Conservation (phyloP, 2,113 vertebrate species). For the Podarcis cretensis region DNA sequence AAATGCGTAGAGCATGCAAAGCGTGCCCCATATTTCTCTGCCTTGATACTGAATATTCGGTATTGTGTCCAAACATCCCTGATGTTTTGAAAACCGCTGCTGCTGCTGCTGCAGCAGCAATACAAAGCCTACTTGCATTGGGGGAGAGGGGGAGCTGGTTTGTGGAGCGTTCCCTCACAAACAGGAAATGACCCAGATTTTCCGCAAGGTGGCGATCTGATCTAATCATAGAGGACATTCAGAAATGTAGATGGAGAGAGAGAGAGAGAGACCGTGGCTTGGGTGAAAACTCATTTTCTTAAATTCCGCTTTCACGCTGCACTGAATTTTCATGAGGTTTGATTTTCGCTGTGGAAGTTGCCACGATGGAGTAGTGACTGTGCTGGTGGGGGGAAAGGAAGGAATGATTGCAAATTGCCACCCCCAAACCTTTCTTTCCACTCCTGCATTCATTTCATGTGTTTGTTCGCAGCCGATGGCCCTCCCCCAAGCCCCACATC, state of each 20-base stretch:
- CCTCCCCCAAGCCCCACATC: background rate
- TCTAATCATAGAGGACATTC: background rate
- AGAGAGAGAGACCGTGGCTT: background rate
- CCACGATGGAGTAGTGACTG: background rate
- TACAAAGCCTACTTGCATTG: background rate
- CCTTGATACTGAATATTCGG: background rate
- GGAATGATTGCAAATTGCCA: background rate
- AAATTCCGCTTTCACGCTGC: background rate
- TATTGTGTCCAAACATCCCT: background rate
- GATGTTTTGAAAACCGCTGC: background rate
- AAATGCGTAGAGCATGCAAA: background rate
- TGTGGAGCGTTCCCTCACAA: constrained; percentile 24
- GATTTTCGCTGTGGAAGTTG: background rate
- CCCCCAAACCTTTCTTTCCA: too few relatives aligned
- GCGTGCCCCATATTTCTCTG: background rate
- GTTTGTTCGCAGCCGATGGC: background rate
- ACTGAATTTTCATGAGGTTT: background rate
- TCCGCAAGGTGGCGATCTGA: constrained; percentile 67
- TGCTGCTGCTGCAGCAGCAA: background rate
- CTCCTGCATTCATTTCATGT: background rate
- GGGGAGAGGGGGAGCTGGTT: background rate
- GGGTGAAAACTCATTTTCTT: background rate
- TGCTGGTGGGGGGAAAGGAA: background rate
- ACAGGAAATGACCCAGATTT: background rate
- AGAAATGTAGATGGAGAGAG: background rate